Evolutionary conservation across 2,113 vertebrate genomes (phyloP), one percentile per base, ranked within the genome.

Genomic region (Conger conger): DNA sequence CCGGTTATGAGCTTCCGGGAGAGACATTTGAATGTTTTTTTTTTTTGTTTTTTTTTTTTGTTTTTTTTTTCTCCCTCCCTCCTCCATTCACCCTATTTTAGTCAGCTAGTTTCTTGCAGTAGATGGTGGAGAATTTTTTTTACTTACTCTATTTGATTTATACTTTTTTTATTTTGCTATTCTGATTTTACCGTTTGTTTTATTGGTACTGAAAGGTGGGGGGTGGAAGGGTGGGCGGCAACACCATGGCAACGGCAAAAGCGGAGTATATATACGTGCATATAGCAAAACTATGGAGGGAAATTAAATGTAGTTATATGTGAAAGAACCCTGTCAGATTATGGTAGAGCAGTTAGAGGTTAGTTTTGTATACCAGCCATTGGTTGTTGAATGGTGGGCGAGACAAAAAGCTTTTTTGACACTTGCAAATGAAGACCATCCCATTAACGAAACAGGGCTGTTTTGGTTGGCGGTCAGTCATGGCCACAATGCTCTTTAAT

Each of bases 241-340:
- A 53, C 86, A 78, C 84, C 76, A 84, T 45, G 82, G 89, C 92
- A 91, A 88, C 92, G 92, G 87, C 54, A n/a, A 84, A 79, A 86
- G 88, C 81, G 38, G 37, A 35, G 20, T 30, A 76, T 76, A 30
- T 76, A 42, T 35, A 35, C 37, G 76, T 35, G 15, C 20, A 18
- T 78, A 37, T 37, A 78, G 36, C 35, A 3, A 35, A 13, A 35
- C 6, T n/a, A 35, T 37, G 13, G 76, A 78, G 20, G 3, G 37
- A 78, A 36, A 78, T 35, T 78, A 18, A 78, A 78, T 78, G 36
- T 78, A 78, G 76, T 36, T 78, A 15, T 78, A 0, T 36, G 2
- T 35, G 20, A 78, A 36, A 37, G 76, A 78, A 18, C 37, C 16
- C n/a, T 36, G n/a, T 35, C n/a, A 36, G 76, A 36, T 36, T 35